Evolutionary conservation across 2,888 invertebrate genomes (phyloP).

Genomic region (Eilema griseolum): DNA sequence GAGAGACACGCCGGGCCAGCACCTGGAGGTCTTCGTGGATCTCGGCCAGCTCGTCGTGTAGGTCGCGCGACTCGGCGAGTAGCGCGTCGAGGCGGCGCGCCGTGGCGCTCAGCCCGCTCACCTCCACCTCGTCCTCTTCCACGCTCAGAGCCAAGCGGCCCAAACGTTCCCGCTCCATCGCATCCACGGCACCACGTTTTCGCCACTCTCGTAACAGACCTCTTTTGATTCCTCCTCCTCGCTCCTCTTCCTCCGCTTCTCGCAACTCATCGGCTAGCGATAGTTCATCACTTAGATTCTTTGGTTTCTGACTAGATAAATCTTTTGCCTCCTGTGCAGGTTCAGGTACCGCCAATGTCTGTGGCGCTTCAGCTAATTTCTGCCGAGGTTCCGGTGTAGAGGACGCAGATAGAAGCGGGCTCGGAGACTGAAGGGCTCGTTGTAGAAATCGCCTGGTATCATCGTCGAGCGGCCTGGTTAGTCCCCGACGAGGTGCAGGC

Average conservation of each 20-base stretch:
- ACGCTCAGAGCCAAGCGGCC: constrained; percentile 79
- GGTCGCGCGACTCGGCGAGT: constrained; percentile 78
- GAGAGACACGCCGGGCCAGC: constrained; percentile 80
- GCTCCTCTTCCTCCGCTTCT: constrained; percentile 75
- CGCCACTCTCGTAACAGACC: constrained; percentile 65
- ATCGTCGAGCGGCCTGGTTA: constrained; percentile 75
- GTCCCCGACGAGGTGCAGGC: constrained; percentile 74
- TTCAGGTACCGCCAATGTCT: constrained; percentile 23
- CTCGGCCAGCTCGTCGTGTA: constrained; percentile 81
- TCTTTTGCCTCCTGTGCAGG: constrained; percentile 30
- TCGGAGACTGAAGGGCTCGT: constrained; percentile 72
- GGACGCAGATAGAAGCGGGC: constrained; percentile 61
- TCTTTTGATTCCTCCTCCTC: constrained; percentile 55
- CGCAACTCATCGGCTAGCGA: constrained; percentile 79
- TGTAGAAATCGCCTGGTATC: constrained; percentile 79
- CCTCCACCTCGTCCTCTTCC: constrained; percentile 75
- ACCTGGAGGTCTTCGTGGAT: constrained; percentile 85
- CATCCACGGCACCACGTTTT: constrained; percentile 62
- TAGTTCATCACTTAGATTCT: constrained; percentile 51
- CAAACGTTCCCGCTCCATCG: constrained; percentile 76
- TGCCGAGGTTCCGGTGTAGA: constrained; percentile 60
- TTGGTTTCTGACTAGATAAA: constrained; percentile 40
- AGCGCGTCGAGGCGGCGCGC: constrained; percentile 77
- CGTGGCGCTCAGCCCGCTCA: constrained; percentile 69
- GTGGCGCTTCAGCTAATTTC: constrained; percentile 28